Evolutionary conservation across 35 echinoderm and acorn worm genomes (phyloP), one percentile per base, ranked within the genome.

Genomic region (Patiria miniata): DNA sequence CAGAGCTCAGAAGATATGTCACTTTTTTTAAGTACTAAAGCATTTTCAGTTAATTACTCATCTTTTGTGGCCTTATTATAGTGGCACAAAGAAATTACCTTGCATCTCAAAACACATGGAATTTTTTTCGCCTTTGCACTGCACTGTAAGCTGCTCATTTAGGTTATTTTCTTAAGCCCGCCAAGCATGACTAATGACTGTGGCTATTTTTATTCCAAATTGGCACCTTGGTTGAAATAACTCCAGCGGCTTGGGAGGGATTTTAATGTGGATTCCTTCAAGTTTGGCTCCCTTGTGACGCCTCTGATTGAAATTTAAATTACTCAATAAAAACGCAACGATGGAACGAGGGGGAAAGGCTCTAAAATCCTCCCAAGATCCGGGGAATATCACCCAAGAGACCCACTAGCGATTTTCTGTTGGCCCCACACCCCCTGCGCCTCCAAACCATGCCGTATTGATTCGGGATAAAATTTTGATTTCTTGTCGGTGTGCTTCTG

Each of bases 401-500:
- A 73, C 65, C 29, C 26, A 36, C 26, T 12, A 23, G 18, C 0
- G n/a, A 23, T 73, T 69, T 73, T 23, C 10, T 30, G 10, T 15
- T 32, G 19, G 29, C 21, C 23, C 34, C 34, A 18, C 65, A 73
- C 23, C 14, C 26, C 21, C 65, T 10, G 26, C 2, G 23, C 42
- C 42, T 47, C 42, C 8, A 18, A 73, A 26, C 65, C 65, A 30
- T 73, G 65, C 21, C 26, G 65, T 73, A 73, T 73, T 73, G 65
- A 73, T 73, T 73, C 65, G 65, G 65, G 65, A 73, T 73, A 73
- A 73, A 73, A 73, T 73, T 73, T 26, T 73, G 65, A 73, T 73
- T 73, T 73, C 65, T 73, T 23, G 34, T 32, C 34, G 26, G 65
- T 73, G 65, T 28, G 65, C 34, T 30, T 73, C 65, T 34, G 65